Base-by-base conservation (phyloP, 2,113 vertebrate species). In the Halcyon senegalensis region DNA sequence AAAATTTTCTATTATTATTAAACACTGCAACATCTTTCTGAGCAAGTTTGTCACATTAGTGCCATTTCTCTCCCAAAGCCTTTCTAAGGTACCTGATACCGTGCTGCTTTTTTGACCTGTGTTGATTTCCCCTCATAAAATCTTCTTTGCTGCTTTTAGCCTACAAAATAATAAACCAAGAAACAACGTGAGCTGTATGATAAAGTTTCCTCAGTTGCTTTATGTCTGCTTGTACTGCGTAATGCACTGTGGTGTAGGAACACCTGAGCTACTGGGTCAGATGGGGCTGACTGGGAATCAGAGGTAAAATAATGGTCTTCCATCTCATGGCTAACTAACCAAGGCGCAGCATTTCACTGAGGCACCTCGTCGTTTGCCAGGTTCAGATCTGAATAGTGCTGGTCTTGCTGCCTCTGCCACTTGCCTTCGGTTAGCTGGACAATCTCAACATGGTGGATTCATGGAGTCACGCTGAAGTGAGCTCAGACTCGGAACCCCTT, bases 111-210 rank as follows among this genome's bases (percentile, higher is more conserved):
- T 67, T 68, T 73, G 30, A 68, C 10, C 53, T 28, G 5, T 28
- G 4, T n/a, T 0, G 0, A 1, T 85, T 89, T 27, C 7, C 1
- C 6, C 15, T 6, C 4, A 12, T 5, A 1, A n/a, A 37, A 53
- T 75, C 3, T 62, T 48, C n/a, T 28, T 37, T 70, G 10, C 15
- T 88, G 8, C 43, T 84, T 62, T 63, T 55, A 63, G 30, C 23
- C 14, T 46, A 25, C 31, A 44, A 41, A 90, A 60, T 46, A 92
- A 33, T 63, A n/a, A 68, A 88, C 1, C 8, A 48, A 5, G 16
- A 51, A 72, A 58, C 1, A 0, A 35, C 44, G 2, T 39, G 41
- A 43, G 44, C 46, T 20, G 9, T 44, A 16, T 79, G n/a, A 10
- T 2, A 24, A 44, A 51, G 10, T 37, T 69, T 86, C 59, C 24